Base-by-base conservation (phyloP, 2,888 invertebrate species). In the Drepanosiphum platanoidis region DNA sequence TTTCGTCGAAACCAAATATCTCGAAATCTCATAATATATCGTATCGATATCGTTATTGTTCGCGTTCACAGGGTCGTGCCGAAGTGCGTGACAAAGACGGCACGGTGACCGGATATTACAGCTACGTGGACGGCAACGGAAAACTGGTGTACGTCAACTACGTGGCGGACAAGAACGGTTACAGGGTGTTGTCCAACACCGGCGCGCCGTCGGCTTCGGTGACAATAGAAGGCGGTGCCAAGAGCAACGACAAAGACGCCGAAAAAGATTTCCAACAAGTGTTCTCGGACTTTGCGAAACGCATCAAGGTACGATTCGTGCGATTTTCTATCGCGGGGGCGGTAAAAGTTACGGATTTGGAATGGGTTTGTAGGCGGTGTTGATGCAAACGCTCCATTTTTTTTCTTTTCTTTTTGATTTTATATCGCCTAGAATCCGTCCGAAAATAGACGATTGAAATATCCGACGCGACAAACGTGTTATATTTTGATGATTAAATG, bases 91-190 rank as follows among this genome's bases (percentile, higher is more conserved):
- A 30, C 52, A 75, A 30, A n/a, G 77, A 84, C 68, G 84, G 84
- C n/a, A 84, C 84, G 22, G 84, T 84, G 36, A 84, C 77, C 52
- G 84, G 84, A 52, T 84, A 84, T 39, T 84, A 84, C 36, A 84
- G 84, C 68, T 84, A 84, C 52, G 30, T 58, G 52, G 68, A 22
- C 30, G 68, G 66, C 9, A 15, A 77, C n/a, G 84, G 84, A 18
- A n/a, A 39, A 52, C 27, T 68, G 52, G 77, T 66, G n/a, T 77
- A 68, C 32, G 84, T 77, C n/a, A 77, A 77, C 52, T 84, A 84
- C 68, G 66, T 84, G 36, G 84, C 84, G 30, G 84, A 84, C 52
- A 58, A 75, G 1, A 11, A 68, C 13, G 84, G 84, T 2, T 84
- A 84, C 75, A 84, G 84, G 36, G 75, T 84, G 9, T 30, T 77